Conservation (phyloP, 1,140 invertebrate genomes). For the Procambarus clarkii region DNA sequence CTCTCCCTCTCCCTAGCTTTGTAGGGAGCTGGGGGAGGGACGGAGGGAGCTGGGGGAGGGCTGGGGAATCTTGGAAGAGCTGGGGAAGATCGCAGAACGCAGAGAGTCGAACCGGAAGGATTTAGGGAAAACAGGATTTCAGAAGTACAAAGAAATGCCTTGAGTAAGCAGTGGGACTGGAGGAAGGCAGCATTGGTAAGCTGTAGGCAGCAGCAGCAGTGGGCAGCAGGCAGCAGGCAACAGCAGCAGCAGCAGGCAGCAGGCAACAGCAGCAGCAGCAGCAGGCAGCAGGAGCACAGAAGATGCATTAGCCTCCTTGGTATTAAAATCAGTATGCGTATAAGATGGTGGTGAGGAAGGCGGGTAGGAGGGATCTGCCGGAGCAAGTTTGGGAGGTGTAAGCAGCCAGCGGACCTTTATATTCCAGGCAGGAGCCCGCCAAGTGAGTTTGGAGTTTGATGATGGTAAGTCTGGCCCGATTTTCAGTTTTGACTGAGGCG, state of each 20-base stretch:
- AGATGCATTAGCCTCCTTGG: neutral
- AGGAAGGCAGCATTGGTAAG: neutral
- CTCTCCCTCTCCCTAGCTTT: no score
- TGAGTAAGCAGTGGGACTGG: neutral
- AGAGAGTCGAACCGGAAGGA: neutral
- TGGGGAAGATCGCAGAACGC: neutral
- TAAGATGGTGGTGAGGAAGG: neutral
- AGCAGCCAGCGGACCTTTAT: neutral
- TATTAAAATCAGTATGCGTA: slow-evolving; percentile 34
- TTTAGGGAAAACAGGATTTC: neutral
- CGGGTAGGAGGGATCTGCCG: no score
- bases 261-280: neutral
- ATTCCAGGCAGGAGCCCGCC: neutral
- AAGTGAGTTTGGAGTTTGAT: neutral
- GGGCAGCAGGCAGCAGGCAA: neutral
- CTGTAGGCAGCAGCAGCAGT: neutral
- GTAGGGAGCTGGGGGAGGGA: neutral
- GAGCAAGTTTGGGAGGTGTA: neutral
- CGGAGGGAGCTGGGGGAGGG: neutral
- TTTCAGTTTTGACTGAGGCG: neutral
- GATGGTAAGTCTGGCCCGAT: neutral
- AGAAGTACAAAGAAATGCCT: neutral
- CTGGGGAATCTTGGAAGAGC: neutral
- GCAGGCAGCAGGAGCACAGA: neutral
- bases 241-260: no score